phyloP scores from a whole-genome alignment of 2,888 invertebrate species.

The Dolichopus griseipennis region DNA sequence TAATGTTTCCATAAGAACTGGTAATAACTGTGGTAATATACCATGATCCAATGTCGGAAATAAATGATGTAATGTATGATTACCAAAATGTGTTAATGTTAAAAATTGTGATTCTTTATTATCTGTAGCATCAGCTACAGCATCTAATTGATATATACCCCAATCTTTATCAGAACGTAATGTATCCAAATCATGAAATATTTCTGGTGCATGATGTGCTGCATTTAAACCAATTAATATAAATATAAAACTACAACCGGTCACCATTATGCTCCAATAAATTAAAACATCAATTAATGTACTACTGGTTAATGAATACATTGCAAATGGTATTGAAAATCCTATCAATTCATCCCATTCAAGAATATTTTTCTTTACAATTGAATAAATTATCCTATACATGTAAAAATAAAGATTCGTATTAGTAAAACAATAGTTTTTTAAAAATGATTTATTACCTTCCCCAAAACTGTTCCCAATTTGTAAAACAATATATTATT shows the following conservation, averaged over 20 bases:
- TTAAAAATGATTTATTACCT: slow-evolving; percentile 24
- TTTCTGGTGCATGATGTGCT: slow-evolving; percentile 67
- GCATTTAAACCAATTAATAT: slow-evolving; percentile 57
- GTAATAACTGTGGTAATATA: slow-evolving; percentile 55
- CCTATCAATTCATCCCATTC: slow-evolving; percentile 40
- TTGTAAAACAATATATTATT: slow-evolving; percentile 26
- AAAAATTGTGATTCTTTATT: slow-evolving; percentile 56
- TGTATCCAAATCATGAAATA: slow-evolving; percentile 68
- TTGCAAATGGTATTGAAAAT: slow-evolving; percentile 38
- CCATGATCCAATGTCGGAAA: slow-evolving; percentile 72
- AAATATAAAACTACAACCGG: slow-evolving; percentile 52
- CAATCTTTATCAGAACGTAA: slow-evolving; percentile 51
- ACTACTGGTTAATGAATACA: slow-evolving; percentile 35
- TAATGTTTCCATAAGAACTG: slow-evolving; percentile 40
- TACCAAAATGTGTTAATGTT: slow-evolving; percentile 62
- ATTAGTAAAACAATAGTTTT: neutral
- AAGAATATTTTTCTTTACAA: slow-evolving; percentile 27
- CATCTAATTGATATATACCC: slow-evolving; percentile 67
- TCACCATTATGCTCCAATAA: slow-evolving; percentile 48
- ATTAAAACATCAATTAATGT: slow-evolving; percentile 22
- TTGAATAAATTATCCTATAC: slow-evolving; percentile 26
- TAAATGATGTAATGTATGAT: slow-evolving; percentile 69
- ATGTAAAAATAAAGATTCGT: slow-evolving; percentile 14
- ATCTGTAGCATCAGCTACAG: slow-evolving; percentile 60
- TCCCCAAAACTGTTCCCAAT: slow-evolving; percentile 21